Conservation (phyloP, 2,113 vertebrate species). For the Mastomys coucha region DNA sequence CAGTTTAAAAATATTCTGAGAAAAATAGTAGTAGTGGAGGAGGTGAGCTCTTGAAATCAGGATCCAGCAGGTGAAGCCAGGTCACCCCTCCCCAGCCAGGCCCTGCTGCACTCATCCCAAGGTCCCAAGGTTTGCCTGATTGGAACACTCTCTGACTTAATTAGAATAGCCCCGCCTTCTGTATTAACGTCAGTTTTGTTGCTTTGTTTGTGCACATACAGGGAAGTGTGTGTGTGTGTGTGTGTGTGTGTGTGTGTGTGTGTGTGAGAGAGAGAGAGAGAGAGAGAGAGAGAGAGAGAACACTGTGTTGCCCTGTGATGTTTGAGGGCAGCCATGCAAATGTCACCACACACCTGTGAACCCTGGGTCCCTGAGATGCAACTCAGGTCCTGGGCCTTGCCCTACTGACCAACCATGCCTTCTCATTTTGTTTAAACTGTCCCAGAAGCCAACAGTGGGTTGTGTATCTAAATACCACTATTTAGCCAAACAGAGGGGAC, state of each 20-base stretch:
- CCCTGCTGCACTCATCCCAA: accelerated
- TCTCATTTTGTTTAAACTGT: neutral
- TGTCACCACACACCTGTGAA: neutral
- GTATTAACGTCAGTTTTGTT: neutral
- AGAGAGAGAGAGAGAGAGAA: too few relatives aligned
- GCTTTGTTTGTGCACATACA: too few relatives aligned
- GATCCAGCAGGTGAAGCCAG: neutral
- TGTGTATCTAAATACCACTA: neutral
- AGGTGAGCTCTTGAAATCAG: neutral
- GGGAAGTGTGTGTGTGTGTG: too few relatives aligned
- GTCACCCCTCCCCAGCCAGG: accelerated
- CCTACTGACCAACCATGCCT: too few relatives aligned
- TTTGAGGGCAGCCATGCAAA: neutral
- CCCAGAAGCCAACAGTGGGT: neutral
- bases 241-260: too few relatives aligned
- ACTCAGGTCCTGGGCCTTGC: neutral
- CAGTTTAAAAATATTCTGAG: neutral
- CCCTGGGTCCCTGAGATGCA: neutral
- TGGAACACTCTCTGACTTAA: neutral
- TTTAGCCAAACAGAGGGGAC: neutral
- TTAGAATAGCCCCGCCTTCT: neutral
- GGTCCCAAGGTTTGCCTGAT: neutral
- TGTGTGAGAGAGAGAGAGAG: too few relatives aligned
- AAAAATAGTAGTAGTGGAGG: neutral
- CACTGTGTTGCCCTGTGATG: too few relatives aligned